phyloP scores from a whole-genome alignment of 2,888 invertebrate species.

The Apamea epomidion region DNA sequence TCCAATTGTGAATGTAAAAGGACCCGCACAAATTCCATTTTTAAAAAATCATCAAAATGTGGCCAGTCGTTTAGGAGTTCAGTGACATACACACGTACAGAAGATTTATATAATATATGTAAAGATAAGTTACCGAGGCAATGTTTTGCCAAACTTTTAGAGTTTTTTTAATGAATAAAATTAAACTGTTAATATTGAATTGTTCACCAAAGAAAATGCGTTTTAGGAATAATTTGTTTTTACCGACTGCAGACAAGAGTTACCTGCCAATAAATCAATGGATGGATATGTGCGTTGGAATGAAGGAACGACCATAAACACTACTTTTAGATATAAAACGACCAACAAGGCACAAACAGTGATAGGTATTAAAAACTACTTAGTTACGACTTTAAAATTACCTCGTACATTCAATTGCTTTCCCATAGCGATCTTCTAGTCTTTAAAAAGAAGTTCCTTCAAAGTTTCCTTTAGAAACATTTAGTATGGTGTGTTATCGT shows the following conservation, averaged over 20 bases:
- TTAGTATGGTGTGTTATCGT: slow-evolving; percentile 31
- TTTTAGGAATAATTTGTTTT: neutral
- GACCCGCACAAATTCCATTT: neutral
- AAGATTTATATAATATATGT: neutral
- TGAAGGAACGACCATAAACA: neutral
- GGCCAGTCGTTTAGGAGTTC: neutral
- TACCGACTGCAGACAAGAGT: neutral
- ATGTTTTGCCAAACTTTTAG: neutral
- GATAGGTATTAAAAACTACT: slow-evolving; percentile 4
- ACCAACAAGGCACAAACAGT: neutral
- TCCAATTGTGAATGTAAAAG: neutral
- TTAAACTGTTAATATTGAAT: no score
- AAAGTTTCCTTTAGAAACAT: slow-evolving; percentile 25
- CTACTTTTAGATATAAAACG: neutral
- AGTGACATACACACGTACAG: neutral
- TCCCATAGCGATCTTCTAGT: neutral
- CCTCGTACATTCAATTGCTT: slow-evolving; percentile 2
- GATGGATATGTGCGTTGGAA: neutral
- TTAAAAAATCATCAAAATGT: neutral
- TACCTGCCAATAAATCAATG: neutral
- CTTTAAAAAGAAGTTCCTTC: slow-evolving; percentile 5
- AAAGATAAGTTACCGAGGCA: neutral
- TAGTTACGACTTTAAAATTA: slow-evolving; percentile 4
- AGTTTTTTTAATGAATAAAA: neutral
- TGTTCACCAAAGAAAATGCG: neutral